These are phyloP conservation scores for Sisor rabdophorus DNA, from an alignment of 2,113 vertebrate species.

Conservation along the genomic window DNA sequence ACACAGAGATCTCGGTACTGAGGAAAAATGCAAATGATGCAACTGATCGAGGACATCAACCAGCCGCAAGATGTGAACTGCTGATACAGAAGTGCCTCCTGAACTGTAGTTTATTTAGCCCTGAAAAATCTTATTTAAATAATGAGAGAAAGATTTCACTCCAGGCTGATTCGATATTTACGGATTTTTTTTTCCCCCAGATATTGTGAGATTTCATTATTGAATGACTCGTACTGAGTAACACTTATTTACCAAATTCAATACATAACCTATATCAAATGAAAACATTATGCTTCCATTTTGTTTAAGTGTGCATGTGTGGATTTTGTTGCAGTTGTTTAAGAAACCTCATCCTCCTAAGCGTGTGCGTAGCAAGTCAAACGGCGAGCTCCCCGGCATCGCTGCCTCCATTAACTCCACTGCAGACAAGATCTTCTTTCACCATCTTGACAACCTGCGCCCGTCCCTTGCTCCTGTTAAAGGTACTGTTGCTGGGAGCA, in stretches of 20 bases:
- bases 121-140: background rate
- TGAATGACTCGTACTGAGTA: background rate
- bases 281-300: background rate
- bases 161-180: background rate
- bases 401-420: conserved; percentile 74
- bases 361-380: conserved; percentile 82
- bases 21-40: background rate
- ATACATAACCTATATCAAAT: background rate
- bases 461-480: conserved; percentile 94
- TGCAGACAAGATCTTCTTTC: conserved; percentile 95
- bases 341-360: conserved; percentile 99
- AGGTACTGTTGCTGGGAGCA: conserved; percentile 65
- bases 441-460: conserved; percentile 92
- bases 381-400: conserved; percentile 76
- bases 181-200: background rate
- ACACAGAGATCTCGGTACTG: background rate
- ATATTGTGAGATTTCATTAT: background rate
- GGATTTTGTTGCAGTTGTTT: conserved; percentile 77
- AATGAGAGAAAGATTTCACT: background rate
- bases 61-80: background rate
- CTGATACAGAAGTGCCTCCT: background rate
- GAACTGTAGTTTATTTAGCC: background rate
- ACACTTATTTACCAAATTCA: too few species aligned
- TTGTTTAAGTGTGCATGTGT: conserved; percentile 2
- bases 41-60: too few species aligned